Evolutionary conservation across 2,888 invertebrate species (phyloP).

Genomic region (Phyto melanocephala): DNA sequence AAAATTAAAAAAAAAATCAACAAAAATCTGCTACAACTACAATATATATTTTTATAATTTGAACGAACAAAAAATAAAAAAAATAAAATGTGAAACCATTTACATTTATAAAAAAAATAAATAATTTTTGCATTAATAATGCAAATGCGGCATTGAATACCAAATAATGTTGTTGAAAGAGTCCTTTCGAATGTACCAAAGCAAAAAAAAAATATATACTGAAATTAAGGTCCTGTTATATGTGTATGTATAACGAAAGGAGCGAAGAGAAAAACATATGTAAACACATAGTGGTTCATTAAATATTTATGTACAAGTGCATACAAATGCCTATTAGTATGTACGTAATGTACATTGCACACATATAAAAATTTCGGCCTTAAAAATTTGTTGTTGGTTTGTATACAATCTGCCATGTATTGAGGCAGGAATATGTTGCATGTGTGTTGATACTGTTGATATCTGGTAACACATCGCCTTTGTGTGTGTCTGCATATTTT

Average conservation of each 20-base stretch:
- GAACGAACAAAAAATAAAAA: not conserved
- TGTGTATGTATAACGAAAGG: not conserved
- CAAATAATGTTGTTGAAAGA: not conserved
- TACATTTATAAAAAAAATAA: conserved; percentile 17
- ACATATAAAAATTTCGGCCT: not conserved
- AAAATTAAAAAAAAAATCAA: not conserved
- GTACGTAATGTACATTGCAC: not conserved
- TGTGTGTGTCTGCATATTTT: not conserved
- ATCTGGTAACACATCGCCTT: conserved; percentile 28
- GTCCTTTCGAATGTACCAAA: not conserved
- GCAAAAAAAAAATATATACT: not conserved
- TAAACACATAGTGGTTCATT: conserved; percentile 33
- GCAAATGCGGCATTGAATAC: conserved; percentile 29
- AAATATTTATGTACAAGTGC: conserved; percentile 31
- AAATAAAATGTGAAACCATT: conserved; percentile 5
- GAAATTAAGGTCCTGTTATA: conserved; percentile 14
- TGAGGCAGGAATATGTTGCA: conserved; percentile 17
- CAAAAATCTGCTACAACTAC: not conserved
- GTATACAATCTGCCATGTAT: not conserved
- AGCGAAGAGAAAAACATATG: not conserved
- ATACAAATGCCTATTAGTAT: not conserved
- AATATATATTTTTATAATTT: not conserved
- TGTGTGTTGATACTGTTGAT: conserved; percentile 11
- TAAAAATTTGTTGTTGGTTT: not conserved
- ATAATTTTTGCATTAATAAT: conserved; percentile 28